These are phyloP conservation scores for Neotoma lepida DNA, from an alignment of 2,113 vertebrate species.

Conservation along the genomic window DNA sequence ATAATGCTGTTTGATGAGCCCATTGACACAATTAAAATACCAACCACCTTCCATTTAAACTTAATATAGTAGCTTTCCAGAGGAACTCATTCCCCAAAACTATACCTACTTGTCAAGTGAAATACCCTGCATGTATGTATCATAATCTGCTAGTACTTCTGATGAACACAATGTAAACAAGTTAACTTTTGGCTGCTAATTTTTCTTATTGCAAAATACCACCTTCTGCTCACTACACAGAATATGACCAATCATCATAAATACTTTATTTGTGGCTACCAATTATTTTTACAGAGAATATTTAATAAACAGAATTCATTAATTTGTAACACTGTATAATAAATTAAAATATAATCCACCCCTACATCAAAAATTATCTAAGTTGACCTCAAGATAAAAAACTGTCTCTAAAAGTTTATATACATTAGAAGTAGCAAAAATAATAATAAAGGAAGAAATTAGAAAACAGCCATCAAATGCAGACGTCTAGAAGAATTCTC, in stretches of 20 bases:
- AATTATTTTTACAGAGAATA: conserved; percentile 71
- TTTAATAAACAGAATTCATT: conserved; percentile 62
- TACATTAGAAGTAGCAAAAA: conserved; percentile 70
- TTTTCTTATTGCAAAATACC: conserved; percentile 25
- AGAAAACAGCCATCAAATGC: conserved; percentile 69
- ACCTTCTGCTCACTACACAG: conserved; percentile 47
- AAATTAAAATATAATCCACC: conserved; percentile 71
- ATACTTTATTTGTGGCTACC: conserved; percentile 71
- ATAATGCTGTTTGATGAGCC: neutral
- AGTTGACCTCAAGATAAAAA: conserved; percentile 62
- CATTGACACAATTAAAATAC: conserved; percentile 32
- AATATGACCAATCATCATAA: conserved; percentile 33
- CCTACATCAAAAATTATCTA: conserved; percentile 67
- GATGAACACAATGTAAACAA: conserved; percentile 27
- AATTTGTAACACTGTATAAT: conserved; percentile 72
- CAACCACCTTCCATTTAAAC: conserved; percentile 52
- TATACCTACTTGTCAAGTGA: conserved; percentile 34
- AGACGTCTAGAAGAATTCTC: conserved; percentile 92
- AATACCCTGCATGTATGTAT: neutral
- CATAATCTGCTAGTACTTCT: conserved; percentile 5
- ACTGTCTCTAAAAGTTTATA: conserved; percentile 69
- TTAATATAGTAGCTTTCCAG: conserved; percentile 43
- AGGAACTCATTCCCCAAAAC: conserved; percentile 35
- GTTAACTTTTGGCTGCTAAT: conserved; percentile 18
- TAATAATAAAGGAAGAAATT: conserved; percentile 14